Evolutionary conservation across 1,140 invertebrate species (phyloP).

Genomic region (Neelides sp.): DNA sequence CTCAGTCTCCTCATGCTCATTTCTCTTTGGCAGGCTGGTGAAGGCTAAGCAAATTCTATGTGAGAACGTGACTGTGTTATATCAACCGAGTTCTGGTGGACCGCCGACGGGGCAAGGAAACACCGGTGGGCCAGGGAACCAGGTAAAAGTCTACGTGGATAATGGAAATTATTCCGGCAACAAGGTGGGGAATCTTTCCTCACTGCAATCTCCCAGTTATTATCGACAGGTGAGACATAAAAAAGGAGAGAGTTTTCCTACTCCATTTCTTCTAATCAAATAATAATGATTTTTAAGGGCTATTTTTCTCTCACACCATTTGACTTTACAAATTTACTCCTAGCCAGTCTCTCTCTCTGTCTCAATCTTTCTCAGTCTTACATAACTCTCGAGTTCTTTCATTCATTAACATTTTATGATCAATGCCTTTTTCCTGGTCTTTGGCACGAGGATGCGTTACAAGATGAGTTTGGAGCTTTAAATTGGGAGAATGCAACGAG

Average conservation of each 20-base stretch:
- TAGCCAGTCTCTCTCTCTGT: too few relatives aligned
- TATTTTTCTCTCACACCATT: background rate
- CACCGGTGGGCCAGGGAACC: constrained; percentile 43
- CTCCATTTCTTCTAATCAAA: background rate
- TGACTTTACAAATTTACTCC: too few relatives aligned
- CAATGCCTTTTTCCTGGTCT: too few relatives aligned
- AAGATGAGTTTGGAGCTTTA: too few relatives aligned
- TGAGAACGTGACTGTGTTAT: constrained; percentile 14
- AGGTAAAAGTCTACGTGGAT: constrained; percentile 93
- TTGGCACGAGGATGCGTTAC: too few relatives aligned
- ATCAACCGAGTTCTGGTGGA: constrained; percentile 10
- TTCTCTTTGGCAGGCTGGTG: constrained; percentile 11
- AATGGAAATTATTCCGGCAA: constrained; percentile 43
- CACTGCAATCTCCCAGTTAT: constrained; percentile 29
- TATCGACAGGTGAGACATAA: constrained; percentile 29
- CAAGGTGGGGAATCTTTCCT: constrained; percentile 25
- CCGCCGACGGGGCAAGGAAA: background rate
- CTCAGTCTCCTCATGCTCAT: background rate
- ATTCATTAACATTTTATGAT: too few relatives aligned
- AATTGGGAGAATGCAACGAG: too few relatives aligned
- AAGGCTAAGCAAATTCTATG: constrained; percentile 10
- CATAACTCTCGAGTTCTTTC: too few relatives aligned
- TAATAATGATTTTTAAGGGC: background rate
- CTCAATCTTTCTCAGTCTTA: too few relatives aligned
- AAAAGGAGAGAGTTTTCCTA: background rate